These are phyloP conservation scores for Crossocerus cetratus DNA, from an alignment of 2,888 invertebrate species.

Conservation along the genomic window DNA sequence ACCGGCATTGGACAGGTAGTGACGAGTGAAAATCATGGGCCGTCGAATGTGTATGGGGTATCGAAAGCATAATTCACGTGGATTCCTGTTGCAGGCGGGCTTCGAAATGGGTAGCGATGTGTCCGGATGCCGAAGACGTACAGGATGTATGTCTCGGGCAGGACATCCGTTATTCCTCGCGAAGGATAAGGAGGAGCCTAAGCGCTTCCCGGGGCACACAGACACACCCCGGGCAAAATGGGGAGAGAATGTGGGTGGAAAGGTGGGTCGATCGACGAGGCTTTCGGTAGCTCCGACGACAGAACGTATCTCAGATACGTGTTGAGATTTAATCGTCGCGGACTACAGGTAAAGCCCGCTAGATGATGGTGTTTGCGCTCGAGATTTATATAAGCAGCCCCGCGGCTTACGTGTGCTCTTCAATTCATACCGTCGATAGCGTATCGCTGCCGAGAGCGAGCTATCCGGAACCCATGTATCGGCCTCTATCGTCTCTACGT, in stretches of 20 bases:
- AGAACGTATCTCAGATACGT: conserved; percentile 29
- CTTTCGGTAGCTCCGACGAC: conserved; percentile 8
- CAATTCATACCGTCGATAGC: conserved; percentile 9
- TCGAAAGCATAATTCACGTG: no score
- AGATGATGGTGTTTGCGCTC: conserved; percentile 25
- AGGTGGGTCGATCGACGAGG: conserved; percentile 29
- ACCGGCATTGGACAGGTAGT: no score
- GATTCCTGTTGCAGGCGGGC: no score
- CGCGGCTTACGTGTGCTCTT: conserved; percentile 15
- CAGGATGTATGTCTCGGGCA: no score
- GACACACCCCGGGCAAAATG: neutral
- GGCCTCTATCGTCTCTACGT: no score
- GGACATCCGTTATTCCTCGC: no score
- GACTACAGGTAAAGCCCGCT: conserved; percentile 19
- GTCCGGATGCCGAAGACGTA: no score
- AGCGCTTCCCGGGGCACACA: neutral
- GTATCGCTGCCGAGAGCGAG: neutral
- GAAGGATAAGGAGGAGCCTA: neutral
- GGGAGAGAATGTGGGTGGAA: neutral
- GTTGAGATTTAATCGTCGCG: conserved; percentile 43
- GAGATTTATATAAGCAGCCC: conserved; percentile 4
- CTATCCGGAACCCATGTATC: no score
- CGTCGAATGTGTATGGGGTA: no score
- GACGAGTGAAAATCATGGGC: no score
- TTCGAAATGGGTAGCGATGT: no score